Evolutionary conservation across 2,888 invertebrate species (phyloP).

Genomic region (Cryptosula pallasiana): DNA sequence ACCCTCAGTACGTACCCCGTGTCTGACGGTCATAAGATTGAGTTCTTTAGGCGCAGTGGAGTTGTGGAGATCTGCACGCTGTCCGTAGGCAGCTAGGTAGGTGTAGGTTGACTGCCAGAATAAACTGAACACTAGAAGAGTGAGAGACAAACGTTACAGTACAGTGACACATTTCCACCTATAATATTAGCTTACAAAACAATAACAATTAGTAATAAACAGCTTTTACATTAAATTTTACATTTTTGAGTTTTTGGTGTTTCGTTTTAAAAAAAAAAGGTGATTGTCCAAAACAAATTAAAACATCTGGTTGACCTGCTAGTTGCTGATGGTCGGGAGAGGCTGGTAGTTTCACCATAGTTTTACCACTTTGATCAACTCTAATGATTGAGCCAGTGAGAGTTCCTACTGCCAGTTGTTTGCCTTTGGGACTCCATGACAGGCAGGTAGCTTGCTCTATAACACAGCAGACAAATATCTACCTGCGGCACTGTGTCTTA

Average conservation of each 20-base stretch:
- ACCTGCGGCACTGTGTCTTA: no score
- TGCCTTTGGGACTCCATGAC: slow-evolving; percentile 19
- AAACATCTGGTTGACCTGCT: slow-evolving; percentile 3
- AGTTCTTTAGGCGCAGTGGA: not conserved
- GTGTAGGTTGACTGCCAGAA: slow-evolving; percentile 23
- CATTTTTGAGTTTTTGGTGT: no score
- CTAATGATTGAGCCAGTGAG: slow-evolving; percentile 2
- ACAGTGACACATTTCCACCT: no score
- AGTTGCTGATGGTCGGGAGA: not conserved
- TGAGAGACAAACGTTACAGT: not conserved
- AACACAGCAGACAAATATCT: not conserved
- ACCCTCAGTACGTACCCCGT: slow-evolving; percentile 14
- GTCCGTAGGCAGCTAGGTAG: slow-evolving; percentile 12
- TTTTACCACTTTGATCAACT: slow-evolving; percentile 14
- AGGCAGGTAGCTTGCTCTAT: slow-evolving; percentile 12
- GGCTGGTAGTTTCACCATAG: not conserved
- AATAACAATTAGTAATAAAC: no score
- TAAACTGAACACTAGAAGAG: not conserved
- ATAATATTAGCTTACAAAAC: no score
- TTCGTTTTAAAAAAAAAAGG: no score
- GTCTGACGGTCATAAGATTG: slow-evolving; percentile 15
- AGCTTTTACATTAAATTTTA: no score
- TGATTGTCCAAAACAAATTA: no score
- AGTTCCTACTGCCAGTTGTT: slow-evolving; percentile 3
- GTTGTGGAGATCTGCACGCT: not conserved